phyloP scores from a whole-genome alignment of 2,797 vertebrate genomes.

The Acanthurus leucopareius region DNA sequence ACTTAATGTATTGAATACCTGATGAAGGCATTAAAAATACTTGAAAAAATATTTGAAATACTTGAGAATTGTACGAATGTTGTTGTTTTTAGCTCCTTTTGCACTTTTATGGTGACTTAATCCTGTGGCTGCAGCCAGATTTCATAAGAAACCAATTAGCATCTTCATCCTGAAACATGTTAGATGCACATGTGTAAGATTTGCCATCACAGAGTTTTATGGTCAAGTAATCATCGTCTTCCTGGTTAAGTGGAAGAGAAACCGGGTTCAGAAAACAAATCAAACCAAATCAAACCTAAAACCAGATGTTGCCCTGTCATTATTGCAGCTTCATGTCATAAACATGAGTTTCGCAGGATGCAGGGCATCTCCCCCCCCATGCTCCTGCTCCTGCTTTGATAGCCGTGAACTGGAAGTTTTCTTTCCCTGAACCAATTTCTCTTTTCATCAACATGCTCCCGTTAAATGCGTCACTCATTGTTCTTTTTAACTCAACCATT shows the following conservation, averaged over 20 bases:
- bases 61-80: too few relatives aligned
- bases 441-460: background rate
- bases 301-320: conserved; percentile 22
- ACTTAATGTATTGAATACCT: background rate
- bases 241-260: background rate
- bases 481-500: conserved; percentile 15
- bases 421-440: background rate
- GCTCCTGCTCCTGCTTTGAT: background rate
- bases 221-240: conserved; percentile 6
- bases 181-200: conserved; percentile 8
- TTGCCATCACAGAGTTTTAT: conserved; percentile 3
- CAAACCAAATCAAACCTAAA: background rate
- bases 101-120: background rate
- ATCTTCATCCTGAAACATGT: conserved; percentile 26
- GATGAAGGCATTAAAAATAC: background rate
- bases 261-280: background rate
- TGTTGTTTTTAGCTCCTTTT: conserved; percentile 22
- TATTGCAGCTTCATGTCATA: conserved; percentile 42
- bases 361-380: background rate
- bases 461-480: background rate
- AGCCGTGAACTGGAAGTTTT: background rate
- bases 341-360: conserved; percentile 45
- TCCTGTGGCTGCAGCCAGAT: conserved; percentile 35
- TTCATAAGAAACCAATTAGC: conserved; percentile 40
- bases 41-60: background rate